Evolutionary conservation across 1,140 invertebrate species (phyloP), one percentile per base, ranked within the genome.

Genomic region (Eciton burchellii): DNA sequence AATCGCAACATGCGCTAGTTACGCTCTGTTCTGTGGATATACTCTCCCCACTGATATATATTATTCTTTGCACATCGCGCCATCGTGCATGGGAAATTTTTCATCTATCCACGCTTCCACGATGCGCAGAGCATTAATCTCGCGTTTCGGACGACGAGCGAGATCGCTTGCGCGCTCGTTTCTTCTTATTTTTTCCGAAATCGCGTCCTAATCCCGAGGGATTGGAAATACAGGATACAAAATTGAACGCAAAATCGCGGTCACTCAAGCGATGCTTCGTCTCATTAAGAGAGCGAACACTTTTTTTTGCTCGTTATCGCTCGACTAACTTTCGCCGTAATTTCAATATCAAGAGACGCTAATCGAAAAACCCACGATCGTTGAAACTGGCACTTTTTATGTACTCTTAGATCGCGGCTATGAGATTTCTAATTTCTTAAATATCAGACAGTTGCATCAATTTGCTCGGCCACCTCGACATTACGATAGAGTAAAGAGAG

Each of bases 211-310:
- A 45, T 24, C 43, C 12, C 19, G 14, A 24, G 21, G 21, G 26
- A 63, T 63, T 65, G 43, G 4, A 2, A 35, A 35, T 43, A 43
- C 3, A 16, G 21, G 43, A 65, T 21, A 65, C 41, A 2, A 21
- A 16, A 65, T 56, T 8, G 35, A 71, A 66, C 45, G 14, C 16
- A 26, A 41, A 41, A 57, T 43, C 52, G 56, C 59, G 43, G 19
- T 1, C 14, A 14, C 24, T 43, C 19, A 72, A 57, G 11, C 19
- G 57, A 19, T 35, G 3, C 21, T 1, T 14, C 59, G n/a, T 72
- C 59, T 59, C 9, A 68, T 68, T 72, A 72, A 43, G 29, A 43
- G 24, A 72, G 57, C 41, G 52, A 72, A 59, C 41, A 59, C 35
- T 59, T 57, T 29, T 19, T 72, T 72, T 35, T 72, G 4, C 16